These are phyloP conservation scores for Pterophyllum scalare DNA, from an alignment of 2,113 vertebrate species.

Conservation along the genomic window DNA sequence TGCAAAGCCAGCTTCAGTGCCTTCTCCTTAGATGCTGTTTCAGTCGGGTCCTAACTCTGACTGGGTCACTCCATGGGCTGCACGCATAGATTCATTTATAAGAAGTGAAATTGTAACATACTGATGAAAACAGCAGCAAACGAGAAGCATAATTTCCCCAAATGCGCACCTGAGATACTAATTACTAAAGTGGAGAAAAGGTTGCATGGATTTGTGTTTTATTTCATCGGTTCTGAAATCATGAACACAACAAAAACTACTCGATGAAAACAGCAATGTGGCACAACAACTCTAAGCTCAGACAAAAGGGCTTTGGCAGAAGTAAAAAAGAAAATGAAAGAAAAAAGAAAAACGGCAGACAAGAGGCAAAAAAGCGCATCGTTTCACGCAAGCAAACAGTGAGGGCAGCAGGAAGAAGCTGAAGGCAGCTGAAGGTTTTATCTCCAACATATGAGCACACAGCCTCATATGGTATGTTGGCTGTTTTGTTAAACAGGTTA, in stretches of 20 bases:
- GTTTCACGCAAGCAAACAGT: background rate
- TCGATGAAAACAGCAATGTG: background rate
- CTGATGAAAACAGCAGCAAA: background rate
- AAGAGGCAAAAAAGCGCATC: background rate
- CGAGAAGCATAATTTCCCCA: background rate
- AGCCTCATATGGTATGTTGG: background rate
- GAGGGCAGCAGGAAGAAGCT: background rate
- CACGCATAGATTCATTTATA: background rate
- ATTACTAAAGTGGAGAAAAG: background rate
- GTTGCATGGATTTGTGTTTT: background rate
- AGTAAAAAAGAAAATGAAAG: too few species aligned
- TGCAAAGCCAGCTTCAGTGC: background rate
- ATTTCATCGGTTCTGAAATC: background rate
- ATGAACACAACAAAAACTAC: background rate
- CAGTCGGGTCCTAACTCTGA: background rate
- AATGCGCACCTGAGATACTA: background rate
- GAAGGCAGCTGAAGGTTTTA: background rate
- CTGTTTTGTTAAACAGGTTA: slow-evolving; percentile 1
- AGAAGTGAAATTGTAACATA: rapidly evolving
- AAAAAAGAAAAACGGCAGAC: too few species aligned
- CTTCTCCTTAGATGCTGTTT: background rate
- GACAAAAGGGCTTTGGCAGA: background rate
- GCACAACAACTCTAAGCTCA: background rate
- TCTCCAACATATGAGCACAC: background rate
- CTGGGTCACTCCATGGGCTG: background rate